Conservation (phyloP, 2,113 vertebrate species). For the Chiloscyllium plagiosum region DNA sequence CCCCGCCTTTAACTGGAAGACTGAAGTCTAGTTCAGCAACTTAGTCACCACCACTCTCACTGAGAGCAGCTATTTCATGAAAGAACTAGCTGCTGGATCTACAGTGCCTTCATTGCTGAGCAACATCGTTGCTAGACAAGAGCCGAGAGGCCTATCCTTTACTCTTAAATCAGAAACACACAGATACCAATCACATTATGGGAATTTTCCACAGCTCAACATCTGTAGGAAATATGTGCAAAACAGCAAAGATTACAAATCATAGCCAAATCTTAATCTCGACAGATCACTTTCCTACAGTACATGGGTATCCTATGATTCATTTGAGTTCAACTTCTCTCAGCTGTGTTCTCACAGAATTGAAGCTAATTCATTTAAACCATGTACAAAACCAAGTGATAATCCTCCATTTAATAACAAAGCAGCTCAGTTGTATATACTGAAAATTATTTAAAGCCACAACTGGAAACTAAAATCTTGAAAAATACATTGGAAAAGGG, state of each 20-base stretch:
- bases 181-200: not conserved
- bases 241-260: not conserved
- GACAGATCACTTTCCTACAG: not conserved
- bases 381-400: not conserved
- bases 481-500: not conserved
- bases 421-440: not conserved
- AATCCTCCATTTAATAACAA: not conserved
- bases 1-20: not conserved
- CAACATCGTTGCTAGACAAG: not conserved
- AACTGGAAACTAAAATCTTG: not conserved
- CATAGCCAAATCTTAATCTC: not conserved
- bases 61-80: not conserved
- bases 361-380: not conserved
- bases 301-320: not conserved
- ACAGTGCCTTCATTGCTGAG: not conserved
- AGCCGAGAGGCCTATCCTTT: not conserved
- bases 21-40: not conserved
- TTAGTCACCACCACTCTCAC: not conserved
- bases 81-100: not conserved
- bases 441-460: not conserved
- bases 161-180: not conserved
- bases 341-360: not conserved
- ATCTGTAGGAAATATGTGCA: conserved; percentile 24
- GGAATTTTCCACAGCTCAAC: not conserved
- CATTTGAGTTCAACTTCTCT: not conserved